These are phyloP conservation scores for Allolobophora icterica DNA, from an alignment of 2,888 invertebrate genomes.

Conservation along the genomic window DNA sequence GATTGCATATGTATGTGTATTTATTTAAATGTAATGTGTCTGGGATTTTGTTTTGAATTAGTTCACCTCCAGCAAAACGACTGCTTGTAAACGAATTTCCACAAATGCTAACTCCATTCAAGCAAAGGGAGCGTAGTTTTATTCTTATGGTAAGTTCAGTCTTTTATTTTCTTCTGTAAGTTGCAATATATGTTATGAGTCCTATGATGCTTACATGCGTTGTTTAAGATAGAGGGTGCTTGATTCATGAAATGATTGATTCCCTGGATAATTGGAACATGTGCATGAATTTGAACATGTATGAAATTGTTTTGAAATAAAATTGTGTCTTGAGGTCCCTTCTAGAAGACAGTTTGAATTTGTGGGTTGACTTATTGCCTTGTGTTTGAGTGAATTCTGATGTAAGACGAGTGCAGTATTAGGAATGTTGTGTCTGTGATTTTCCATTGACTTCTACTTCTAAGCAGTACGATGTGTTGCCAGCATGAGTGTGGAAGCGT, in stretches of 20 bases:
- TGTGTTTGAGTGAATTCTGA: neutral
- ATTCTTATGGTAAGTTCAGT: neutral
- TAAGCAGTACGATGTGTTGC: neutral
- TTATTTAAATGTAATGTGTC: too few relatives aligned
- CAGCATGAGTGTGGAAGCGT: neutral
- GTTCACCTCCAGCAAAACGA: conserved; percentile 20
- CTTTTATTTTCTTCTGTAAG: too few relatives aligned
- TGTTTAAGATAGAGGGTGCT: neutral
- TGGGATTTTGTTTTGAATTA: neutral
- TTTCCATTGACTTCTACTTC: neutral
- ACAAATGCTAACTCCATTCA: conserved; percentile 9
- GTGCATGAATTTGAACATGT: neutral
- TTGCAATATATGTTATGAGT: neutral
- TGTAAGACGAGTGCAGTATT: neutral
- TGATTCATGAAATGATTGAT: neutral
- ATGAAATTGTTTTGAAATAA: neutral
- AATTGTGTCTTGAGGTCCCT: too few relatives aligned
- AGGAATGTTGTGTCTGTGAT: neutral
- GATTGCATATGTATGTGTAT: neutral
- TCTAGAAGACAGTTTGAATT: too few relatives aligned
- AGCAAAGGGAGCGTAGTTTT: neutral
- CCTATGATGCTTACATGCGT: neutral
- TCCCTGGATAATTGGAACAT: neutral
- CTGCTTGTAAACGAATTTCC: neutral
- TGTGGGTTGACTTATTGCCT: too few relatives aligned